Evolutionary conservation across 2,888 invertebrate species (phyloP).

Genomic region (Colletes collaris): DNA sequence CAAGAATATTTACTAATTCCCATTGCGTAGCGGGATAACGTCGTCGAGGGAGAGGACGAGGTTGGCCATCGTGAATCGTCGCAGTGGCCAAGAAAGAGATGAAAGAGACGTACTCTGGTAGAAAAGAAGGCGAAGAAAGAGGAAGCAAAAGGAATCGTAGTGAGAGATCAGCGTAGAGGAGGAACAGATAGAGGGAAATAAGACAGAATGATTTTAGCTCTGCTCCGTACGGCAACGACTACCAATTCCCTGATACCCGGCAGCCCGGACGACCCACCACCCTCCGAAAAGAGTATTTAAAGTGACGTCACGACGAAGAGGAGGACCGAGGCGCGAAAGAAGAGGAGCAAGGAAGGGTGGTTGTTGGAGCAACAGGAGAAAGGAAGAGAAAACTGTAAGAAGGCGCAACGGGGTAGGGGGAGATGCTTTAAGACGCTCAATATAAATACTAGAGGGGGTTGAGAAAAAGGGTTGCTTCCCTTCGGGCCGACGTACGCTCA

Average conservation of each 20-base stretch:
- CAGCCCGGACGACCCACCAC: constrained; percentile 65
- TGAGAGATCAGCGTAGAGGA: constrained; percentile 23
- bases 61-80: constrained; percentile 24
- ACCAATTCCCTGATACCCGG: constrained; percentile 73
- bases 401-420: constrained; percentile 60
- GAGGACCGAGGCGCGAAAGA: constrained; percentile 49
- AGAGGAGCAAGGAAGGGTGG: constrained; percentile 55
- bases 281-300: constrained; percentile 80
- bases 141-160: constrained; percentile 11
- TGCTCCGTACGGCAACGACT: constrained; percentile 65
- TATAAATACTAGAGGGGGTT: constrained; percentile 77
- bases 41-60: constrained; percentile 29
- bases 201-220: constrained; percentile 52
- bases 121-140: constrained; percentile 9
- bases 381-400: constrained; percentile 60
- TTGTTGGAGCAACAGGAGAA: constrained; percentile 45
- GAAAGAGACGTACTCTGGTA: constrained; percentile 6
- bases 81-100: constrained; percentile 22
- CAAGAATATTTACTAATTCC: constrained; percentile 78
- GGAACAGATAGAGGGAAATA: constrained; percentile 33
- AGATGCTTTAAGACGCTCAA: constrained; percentile 83
- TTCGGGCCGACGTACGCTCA: constrained; percentile 76
- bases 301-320: constrained; percentile 77
- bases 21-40: constrained; percentile 78
- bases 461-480: constrained; percentile 83